Percentiles rank a stretch among this genome's conserved stretches.
These are phyloP conservation scores for Synanthedon formicaeformis DNA, from an alignment of 2,888 invertebrate genomes.

Conservation along the genomic window DNA sequence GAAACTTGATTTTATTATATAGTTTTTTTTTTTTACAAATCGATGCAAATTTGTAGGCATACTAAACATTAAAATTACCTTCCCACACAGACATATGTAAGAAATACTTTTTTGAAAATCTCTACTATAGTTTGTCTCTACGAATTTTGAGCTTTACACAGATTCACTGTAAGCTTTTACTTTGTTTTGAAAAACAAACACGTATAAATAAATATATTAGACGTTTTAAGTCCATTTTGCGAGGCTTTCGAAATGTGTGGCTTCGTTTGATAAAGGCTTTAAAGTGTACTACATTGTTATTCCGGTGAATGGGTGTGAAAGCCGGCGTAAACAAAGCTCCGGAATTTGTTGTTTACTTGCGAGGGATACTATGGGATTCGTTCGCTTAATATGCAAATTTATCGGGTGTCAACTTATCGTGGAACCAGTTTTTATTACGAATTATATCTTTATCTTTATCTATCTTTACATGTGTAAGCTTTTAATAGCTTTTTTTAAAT, in stretches of 20 bases:
- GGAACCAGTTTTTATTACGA: too few relatives aligned
- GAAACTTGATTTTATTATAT: too few relatives aligned
- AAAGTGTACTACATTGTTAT: constrained; percentile 15
- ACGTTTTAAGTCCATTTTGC: neutral
- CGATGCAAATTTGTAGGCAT: too few relatives aligned
- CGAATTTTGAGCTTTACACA: too few relatives aligned
- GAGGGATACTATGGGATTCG: constrained; percentile 6
- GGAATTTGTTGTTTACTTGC: constrained; percentile 15
- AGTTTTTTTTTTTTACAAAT: too few relatives aligned
- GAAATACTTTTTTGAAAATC: too few relatives aligned
- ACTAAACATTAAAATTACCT: too few relatives aligned
- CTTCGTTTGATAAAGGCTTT: constrained; percentile 15
- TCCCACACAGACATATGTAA: too few relatives aligned
- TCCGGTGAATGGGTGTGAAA: constrained; percentile 6
- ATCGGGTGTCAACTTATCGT: neutral
- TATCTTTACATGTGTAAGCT: too few relatives aligned
- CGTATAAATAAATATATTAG: neutral
- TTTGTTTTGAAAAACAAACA: neutral
- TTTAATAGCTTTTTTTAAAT: too few relatives aligned
- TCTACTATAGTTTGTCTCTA: too few relatives aligned
- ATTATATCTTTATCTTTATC: too few relatives aligned
- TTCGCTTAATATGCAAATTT: neutral
- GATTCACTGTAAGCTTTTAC: neutral
- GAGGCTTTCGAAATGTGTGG: constrained; percentile 9
- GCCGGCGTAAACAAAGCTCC: constrained; percentile 11